Evolutionary conservation across 2,797 vertebrate species (phyloP).

Genomic region (Diplodus sargus): DNA sequence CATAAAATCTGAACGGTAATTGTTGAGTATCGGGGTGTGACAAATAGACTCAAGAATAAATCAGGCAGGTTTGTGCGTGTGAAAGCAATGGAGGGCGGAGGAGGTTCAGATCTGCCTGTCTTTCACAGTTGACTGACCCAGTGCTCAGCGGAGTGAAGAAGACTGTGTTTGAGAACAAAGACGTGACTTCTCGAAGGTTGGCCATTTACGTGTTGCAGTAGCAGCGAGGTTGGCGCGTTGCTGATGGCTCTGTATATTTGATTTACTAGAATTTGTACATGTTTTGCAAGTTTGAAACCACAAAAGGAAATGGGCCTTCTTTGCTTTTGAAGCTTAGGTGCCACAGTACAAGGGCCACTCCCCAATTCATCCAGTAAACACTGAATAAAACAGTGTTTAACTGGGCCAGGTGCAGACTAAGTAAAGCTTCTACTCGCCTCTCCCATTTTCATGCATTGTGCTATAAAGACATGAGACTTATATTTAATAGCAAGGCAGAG

Average conservation of each 20-base stretch:
- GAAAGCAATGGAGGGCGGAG: conserved; percentile 42
- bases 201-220: background rate
- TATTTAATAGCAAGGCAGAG: background rate
- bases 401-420: background rate
- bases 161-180: conserved; percentile 7
- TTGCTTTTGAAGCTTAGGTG: background rate
- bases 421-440: background rate
- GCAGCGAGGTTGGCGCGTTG: background rate
- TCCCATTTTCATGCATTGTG: too few relatives aligned
- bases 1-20: background rate
- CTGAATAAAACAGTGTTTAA: background rate
- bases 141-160: conserved; percentile 50
- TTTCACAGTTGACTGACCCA: conserved; percentile 52
- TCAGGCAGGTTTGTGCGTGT: conserved; percentile 2
- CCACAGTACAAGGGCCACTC: background rate
- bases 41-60: conserved; percentile 15
- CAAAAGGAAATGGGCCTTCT: background rate
- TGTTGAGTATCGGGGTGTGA: conserved; percentile 34
- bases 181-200: conserved; percentile 20
- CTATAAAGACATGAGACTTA: background rate
- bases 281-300: background rate
- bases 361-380: background rate
- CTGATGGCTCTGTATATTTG: background rate
- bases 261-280: background rate
- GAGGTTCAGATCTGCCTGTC: conserved; percentile 23